Percentiles rank a stretch among this genome's conserved stretches.
These are phyloP conservation scores for Aurelia sp. DNA, from an alignment of 30 jellyfish, hydroid and myxozoan species.

Conservation along the genomic window DNA sequence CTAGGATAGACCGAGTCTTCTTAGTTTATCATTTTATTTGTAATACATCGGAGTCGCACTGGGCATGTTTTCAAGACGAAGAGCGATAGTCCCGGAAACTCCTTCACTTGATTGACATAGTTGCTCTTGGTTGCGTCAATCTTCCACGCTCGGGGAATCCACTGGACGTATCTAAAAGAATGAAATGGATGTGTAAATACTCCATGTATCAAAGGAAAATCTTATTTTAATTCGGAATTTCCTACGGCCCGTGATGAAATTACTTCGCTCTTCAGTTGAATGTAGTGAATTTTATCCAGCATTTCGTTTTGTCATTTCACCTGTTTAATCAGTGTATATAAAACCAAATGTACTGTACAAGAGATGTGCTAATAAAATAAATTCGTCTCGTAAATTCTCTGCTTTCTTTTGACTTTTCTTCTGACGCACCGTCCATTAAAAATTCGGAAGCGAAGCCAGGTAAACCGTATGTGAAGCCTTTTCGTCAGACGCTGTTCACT, in stretches of 20 bases:
- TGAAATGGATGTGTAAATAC: too few species aligned
- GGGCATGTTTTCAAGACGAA: too few species aligned
- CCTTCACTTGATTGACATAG: too few species aligned
- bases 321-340: constrained; percentile 17
- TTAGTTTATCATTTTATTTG: background rate
- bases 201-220: too few species aligned
- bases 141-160: background rate
- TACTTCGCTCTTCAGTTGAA: background rate
- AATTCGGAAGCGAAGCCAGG: too few species aligned
- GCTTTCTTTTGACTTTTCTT: too few species aligned
- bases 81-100: too few species aligned
- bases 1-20: background rate
- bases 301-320: background rate
- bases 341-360: constrained; percentile 8
- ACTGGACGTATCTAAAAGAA: too few species aligned
- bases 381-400: too few species aligned
- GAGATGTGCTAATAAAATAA: background rate
- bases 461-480: too few species aligned
- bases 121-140: background rate
- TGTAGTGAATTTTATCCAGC: background rate
- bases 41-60: background rate
- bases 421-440: too few species aligned
- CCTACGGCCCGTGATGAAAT: background rate
- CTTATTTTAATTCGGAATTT: background rate
- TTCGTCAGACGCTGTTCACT: too few species aligned